Percentiles rank a stretch among this genome's conserved stretches.
phyloP scores from a whole-genome alignment of 2,113 vertebrate species.

The Hyperopisus bebe region DNA sequence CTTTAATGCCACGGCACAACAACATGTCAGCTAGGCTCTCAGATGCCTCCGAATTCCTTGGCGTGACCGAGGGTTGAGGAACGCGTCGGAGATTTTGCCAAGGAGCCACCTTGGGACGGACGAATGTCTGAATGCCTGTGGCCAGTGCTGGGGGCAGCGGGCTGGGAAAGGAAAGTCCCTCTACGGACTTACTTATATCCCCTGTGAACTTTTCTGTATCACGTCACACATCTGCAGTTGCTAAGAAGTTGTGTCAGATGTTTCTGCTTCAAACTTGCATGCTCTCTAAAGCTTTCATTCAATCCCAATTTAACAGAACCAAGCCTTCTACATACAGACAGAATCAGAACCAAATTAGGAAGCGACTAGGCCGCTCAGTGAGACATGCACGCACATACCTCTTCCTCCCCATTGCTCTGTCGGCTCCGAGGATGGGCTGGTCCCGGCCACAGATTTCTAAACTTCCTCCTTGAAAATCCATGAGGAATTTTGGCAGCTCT shows the following conservation, averaged over 20 bases:
- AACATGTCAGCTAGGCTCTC: background rate
- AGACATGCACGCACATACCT: constrained; percentile 33
- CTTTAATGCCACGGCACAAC: background rate
- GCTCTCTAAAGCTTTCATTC: background rate
- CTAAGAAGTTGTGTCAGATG: background rate
- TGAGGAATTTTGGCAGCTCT: constrained; percentile 10
- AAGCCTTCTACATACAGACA: background rate
- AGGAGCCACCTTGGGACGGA: background rate
- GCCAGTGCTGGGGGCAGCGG: background rate
- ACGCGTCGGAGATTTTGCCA: background rate
- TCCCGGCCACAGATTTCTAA: background rate
- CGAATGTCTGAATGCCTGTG: constrained; percentile 4
- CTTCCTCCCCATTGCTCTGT: constrained; percentile 8
- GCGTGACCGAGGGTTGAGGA: background rate
- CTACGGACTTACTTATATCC: background rate
- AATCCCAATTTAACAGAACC: background rate
- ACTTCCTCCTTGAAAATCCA: constrained; percentile 18
- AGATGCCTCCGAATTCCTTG: background rate
- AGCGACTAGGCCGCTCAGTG: background rate
- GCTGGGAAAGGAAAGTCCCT: background rate
- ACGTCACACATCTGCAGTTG: background rate
- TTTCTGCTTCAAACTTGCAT: background rate
- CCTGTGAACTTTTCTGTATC: background rate
- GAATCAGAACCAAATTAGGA: background rate
- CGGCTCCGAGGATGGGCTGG: constrained; percentile 13